Base-by-base conservation (phyloP, 2,797 vertebrate genomes). In the Crotalus adamanteus region DNA sequence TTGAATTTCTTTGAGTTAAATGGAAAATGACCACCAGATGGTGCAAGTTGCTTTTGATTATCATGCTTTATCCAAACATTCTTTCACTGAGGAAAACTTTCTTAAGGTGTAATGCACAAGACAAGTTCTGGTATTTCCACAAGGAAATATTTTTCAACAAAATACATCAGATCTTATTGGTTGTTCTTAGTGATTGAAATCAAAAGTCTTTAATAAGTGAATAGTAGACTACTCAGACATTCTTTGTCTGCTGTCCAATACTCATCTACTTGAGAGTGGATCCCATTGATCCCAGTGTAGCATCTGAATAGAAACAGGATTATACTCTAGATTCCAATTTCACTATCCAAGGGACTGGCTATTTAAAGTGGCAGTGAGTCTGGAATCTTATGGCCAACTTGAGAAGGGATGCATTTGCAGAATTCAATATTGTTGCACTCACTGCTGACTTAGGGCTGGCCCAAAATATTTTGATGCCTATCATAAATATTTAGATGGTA, bases 21-120 rank as follows among this genome's bases (percentile, higher is more conserved):
- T 65, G 20, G 53, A 20, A 93, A 93, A 14, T 0, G 91, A n/a
- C 96, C 98, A 97, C 96, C 94, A 98, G 98, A 96, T 97, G 97
- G 98, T 94, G 96, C 96, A 94, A 95, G 96, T 95, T 91, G 37
- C 89, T 96, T 96, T 95, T 94, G 91, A 90, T 92, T 95, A 94
- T 87, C 88, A 28, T 83, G 28, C n/a, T 69, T 57, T 61, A 1
- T 90, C 53, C 18, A 65, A 57, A 47, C 12, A 0, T 18, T 65
- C 65, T 57, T 69, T 53, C 31, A 86, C 69, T 37, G 65, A 83
- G 51, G 5, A 63, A 22, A 93, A 28, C 28, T 65, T 91, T 88
- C 16, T 37, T 73, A 85, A 20, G 0, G 4, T 0, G 53, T 65
- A 6, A 78, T 55, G 53, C 1, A 87, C 87, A 59, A 56, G 28